Evolutionary conservation across 2,113 vertebrate species (phyloP).

Genomic region (Taurulus bubalis): DNA sequence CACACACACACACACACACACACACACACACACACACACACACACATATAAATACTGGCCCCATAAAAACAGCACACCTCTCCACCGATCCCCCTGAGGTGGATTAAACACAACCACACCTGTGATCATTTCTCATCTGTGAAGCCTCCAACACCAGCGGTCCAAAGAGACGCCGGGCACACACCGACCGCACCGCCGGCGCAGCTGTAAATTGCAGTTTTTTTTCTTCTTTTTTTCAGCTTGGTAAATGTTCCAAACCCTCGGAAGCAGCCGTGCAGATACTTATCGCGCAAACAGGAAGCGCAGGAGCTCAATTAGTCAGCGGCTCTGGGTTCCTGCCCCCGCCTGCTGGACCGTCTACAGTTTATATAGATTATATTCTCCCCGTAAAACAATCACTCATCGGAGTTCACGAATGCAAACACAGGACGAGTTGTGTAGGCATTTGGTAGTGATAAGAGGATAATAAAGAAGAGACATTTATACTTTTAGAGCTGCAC

Average conservation of each 20-base stretch:
- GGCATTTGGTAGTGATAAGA: background rate
- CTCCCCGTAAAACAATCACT: conserved; percentile 10
- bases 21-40: conserved; percentile 22
- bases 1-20: conserved; percentile 21
- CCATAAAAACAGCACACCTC: conserved; percentile 49
- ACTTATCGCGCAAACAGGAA: conserved; percentile 47
- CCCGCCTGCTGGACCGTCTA: background rate
- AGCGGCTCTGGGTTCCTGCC: too few species aligned
- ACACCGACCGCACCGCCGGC: background rate
- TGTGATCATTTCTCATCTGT: conserved; percentile 77
- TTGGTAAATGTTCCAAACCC: conserved; percentile 60
- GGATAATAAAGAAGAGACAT: conserved; percentile 6
- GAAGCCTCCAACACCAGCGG: conserved; percentile 65
- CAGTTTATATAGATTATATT: conserved; percentile 24
- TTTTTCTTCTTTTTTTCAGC: conserved; percentile 2
- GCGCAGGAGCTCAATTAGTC: conserved; percentile 53
- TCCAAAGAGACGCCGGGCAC: conserved; percentile 64
- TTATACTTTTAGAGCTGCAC: conserved; percentile 15
- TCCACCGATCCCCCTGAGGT: conserved; percentile 44
- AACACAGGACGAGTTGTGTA: background rate
- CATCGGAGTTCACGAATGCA: conserved; percentile 27
- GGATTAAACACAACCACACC: conserved; percentile 74
- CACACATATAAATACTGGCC: conserved; percentile 2
- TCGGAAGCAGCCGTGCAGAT: conserved; percentile 14
- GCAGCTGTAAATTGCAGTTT: conserved; percentile 65